Base-by-base conservation (phyloP, 1,140 invertebrate species). In the Solenopsis fugax region DNA sequence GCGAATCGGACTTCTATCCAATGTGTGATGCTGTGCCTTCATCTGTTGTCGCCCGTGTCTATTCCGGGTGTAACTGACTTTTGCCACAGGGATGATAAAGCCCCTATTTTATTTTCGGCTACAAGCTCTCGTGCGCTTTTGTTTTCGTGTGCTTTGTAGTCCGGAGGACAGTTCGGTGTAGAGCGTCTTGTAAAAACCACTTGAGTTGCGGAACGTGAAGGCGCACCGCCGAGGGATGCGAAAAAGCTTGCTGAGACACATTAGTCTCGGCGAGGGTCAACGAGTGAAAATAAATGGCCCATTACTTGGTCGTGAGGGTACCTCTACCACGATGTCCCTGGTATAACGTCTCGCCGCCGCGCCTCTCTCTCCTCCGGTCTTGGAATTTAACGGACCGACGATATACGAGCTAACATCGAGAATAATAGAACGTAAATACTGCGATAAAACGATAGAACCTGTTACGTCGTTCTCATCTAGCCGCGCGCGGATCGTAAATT, bases 211-310 rank as follows among this genome's bases (percentile, higher is more conserved):
- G 81, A 88, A 88, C 87, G 87, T 85, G 85, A 88, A 88, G 89
- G 87, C 65, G 67, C 54, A 62, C 24, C 64, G 75, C 56, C 24
- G 29, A 84, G 82, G 88, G 90, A 90, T 81, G 88, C 67, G 88
- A 92, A 90, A 91, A 92, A 92, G 90, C 87, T 89, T 84, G 85
- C 91, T 88, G 90, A 92, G 91, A 92, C 90, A 92, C 91, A 92
- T 92, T 92, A 92, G 92, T 92, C 91, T 92, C 88, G 87, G 86
- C 80, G 92, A 91, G 92, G 91, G 90, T 92, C 92, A 92, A 92
- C 92, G 88, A 92, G 92, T 92, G 91, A 92, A 92, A 92, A 92
- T 92, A 92, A 92, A 92, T 92, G 92, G 92, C 64, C 92, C 91
- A 92, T 92, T 92, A 92, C 88, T 78, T 89, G 88, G 62, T 87